Evolutionary conservation across 2,888 invertebrate species (phyloP).

Genomic region (Spatulosminthurus flaviceps): DNA sequence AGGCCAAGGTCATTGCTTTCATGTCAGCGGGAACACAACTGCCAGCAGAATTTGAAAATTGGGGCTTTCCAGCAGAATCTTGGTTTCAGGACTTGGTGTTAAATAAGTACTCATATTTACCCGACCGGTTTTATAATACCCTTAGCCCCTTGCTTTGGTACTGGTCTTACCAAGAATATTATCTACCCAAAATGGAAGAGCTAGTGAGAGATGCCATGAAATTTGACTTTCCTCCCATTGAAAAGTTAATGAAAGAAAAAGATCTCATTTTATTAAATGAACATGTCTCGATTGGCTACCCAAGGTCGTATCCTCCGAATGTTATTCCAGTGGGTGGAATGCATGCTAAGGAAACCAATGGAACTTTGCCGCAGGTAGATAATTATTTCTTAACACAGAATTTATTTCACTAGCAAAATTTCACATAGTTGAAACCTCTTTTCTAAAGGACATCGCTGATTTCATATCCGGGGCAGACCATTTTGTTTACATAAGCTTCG

Average conservation of each 20-base stretch:
- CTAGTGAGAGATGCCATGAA: neutral
- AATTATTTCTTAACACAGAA: too few species aligned
- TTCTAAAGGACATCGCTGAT: too few species aligned
- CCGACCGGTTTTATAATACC: neutral
- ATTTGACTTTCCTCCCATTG: neutral
- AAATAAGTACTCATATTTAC: neutral
- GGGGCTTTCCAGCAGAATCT: neutral
- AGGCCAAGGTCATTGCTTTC: neutral
- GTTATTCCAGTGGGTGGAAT: slow-evolving; percentile 3
- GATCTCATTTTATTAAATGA: neutral
- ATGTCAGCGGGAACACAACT: neutral
- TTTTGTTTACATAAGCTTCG: too few species aligned
- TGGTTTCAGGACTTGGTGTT: neutral
- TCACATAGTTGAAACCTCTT: too few species aligned
- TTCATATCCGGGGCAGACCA: too few species aligned
- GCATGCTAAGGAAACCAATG: slow-evolving; percentile 24
- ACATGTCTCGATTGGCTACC: neutral
- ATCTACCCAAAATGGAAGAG: neutral
- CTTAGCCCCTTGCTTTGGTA: neutral
- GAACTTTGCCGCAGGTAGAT: neutral
- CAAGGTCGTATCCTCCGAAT: neutral
- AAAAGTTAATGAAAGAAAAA: neutral
- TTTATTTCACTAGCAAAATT: too few species aligned
- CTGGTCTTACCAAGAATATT: neutral
- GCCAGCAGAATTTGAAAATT: neutral